Evolutionary conservation across 2,888 invertebrate genomes (phyloP).

Genomic region (Sepiola atlantica): DNA sequence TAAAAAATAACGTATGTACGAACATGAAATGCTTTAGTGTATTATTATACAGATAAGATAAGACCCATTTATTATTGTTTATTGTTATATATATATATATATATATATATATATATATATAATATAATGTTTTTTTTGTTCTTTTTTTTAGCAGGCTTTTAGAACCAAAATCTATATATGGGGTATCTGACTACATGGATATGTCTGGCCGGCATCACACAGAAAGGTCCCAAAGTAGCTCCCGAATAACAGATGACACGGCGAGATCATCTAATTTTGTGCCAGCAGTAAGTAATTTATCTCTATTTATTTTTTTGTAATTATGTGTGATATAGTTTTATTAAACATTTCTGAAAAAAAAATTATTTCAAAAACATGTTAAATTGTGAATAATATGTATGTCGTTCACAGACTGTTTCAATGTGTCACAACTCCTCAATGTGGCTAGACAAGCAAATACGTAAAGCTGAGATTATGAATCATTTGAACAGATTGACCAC

Average conservation of each 20-base stretch:
- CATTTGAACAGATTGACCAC: too few species aligned
- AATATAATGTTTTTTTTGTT: background rate
- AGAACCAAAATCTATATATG: background rate
- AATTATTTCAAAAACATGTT: background rate
- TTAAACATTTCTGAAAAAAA: background rate
- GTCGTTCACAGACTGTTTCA: too few species aligned
- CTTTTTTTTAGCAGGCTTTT: background rate
- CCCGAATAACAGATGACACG: background rate
- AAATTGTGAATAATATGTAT: too few species aligned
- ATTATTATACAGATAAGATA: too few species aligned
- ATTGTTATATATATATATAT: too few species aligned
- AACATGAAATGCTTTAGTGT: too few species aligned
- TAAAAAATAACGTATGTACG: too few species aligned
- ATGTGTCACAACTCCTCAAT: too few species aligned
- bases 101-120: background rate
- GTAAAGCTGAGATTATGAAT: too few species aligned
- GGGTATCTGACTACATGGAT: background rate
- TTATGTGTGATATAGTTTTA: background rate
- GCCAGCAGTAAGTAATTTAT: background rate
- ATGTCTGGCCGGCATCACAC: background rate
- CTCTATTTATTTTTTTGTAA: background rate
- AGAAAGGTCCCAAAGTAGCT: background rate
- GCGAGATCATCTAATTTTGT: background rate
- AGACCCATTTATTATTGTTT: too few species aligned
- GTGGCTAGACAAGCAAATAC: too few species aligned